A percentile compares a stretch with the other conserved stretches of the same genome.
These are phyloP conservation scores for Trichonephila clavipes DNA, from an alignment of 1,140 invertebrate species.

Conservation along the genomic window DNA sequence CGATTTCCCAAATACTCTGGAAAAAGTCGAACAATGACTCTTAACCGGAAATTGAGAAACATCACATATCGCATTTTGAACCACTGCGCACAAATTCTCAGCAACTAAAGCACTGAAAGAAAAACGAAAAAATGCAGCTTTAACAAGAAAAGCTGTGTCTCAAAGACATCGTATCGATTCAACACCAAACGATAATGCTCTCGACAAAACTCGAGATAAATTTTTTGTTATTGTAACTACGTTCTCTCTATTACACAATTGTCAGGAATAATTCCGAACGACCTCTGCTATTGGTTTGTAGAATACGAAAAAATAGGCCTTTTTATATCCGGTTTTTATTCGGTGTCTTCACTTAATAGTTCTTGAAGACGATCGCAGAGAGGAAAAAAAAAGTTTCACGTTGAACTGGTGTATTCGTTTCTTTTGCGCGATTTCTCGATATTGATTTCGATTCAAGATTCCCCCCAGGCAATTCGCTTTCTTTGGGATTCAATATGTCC, in stretches of 20 bases:
- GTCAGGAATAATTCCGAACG: not conserved
- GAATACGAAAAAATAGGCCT: not conserved
- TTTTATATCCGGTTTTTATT: not conserved
- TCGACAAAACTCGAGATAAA: slow-evolving; percentile 1
- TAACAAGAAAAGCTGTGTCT: not conserved
- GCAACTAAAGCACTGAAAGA: not conserved
- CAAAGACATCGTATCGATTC: slow-evolving; percentile 6
- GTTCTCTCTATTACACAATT: not conserved
- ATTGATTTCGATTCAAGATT: slow-evolving; percentile 23
- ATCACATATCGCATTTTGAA: slow-evolving; percentile 1
- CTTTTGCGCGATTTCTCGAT: not conserved
- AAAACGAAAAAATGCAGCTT: not conserved
- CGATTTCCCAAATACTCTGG: not conserved
- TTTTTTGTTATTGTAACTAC: slow-evolving; percentile 11
- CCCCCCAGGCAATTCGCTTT: not conserved
- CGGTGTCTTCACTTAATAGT: not conserved
- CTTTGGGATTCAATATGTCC: not conserved
- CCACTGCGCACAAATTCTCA: not conserved
- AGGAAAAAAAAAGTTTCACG: not conserved
- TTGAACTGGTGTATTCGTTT: not conserved
- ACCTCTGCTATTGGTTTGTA: not conserved
- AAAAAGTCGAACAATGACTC: not conserved
- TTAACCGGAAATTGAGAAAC: not conserved
- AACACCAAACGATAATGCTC: slow-evolving; percentile 36
- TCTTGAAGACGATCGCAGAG: not conserved